Percentiles rank a stretch among this genome's conserved stretches.
Evolutionary conservation across 2,797 vertebrate genomes (phyloP).

Genomic region (Tachyglossus aculeatus): DNA sequence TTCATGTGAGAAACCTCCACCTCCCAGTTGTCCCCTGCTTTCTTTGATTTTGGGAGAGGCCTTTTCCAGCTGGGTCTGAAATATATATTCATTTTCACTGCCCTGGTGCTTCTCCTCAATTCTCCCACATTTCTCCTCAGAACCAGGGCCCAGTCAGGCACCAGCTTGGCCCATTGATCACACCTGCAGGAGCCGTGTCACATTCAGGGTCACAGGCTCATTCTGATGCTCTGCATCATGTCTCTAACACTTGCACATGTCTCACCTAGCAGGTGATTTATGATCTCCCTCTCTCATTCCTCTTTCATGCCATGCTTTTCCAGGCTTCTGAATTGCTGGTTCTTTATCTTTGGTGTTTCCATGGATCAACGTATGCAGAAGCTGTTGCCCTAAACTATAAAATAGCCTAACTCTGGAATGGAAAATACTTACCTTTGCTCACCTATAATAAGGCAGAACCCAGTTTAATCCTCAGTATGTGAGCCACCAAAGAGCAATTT

Average conservation of each 20-base stretch:
- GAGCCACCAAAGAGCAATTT: no score
- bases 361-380: no score
- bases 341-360: neutral
- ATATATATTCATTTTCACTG: constrained; percentile 42
- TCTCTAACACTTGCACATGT: neutral
- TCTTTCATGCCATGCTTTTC: neutral
- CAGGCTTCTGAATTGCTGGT: constrained; percentile 8
- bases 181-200: neutral
- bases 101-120: constrained; percentile 18
- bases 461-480: no score
- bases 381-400: no score
- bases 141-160: constrained; percentile 32
- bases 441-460: no score
- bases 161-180: constrained; percentile 29
- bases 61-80: constrained; percentile 28
- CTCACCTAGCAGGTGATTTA: constrained; percentile 1
- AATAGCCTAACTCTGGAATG: no score
- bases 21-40: neutral
- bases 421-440: no score
- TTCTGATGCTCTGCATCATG: neutral
- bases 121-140: constrained; percentile 42
- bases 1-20: constrained; percentile 16
- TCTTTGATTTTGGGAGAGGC: constrained; percentile 37
- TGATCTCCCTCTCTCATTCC: constrained; percentile 6
- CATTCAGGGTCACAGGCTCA: neutral